Evolutionary conservation across 2,888 invertebrate genomes (phyloP), one percentile per base, ranked within the genome.

Genomic region (Melinaea marsaeus): DNA sequence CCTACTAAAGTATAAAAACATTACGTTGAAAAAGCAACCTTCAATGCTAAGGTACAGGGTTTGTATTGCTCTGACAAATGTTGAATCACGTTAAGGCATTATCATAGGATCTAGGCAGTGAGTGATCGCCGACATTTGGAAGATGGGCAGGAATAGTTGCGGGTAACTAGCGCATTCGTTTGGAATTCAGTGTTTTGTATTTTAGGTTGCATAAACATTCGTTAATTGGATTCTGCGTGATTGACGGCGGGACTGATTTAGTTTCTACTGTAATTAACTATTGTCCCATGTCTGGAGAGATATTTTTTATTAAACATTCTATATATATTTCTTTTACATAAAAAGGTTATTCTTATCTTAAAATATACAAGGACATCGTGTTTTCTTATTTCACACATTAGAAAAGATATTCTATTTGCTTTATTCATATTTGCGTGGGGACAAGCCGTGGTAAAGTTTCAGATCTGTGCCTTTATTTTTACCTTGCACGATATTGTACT

Each of bases 51-150:
- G 13, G 0, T 0, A 57, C 57, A 66, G 46, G 48, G 69, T 60
- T 46, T n/a, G 34, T 54, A 60, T 22, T 69, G 9, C 55, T 2
- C 35, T 45, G 47, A 37, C 2, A 55, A 4, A 11, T 11, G 9
- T 48, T 48, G 48, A 57, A 67, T 66, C 65, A 48, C 63, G 60
- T 64, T 60, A 62, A 61, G 59, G 58, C 64, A 64, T 66, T 71
- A 71, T 70, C 70, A 66, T 42, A 60, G 69, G 66, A 71, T 68
- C 70, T 69, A 66, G 67, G 63, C 69, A 62, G 71, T 71, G 71
- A 71, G 63, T 63, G 79, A 80, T 81, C 75, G 64, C 51, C 72
- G 75, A 73, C 75, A 78, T 75, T 74, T 71, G 62, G 69, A 64
- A 67, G 69, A 69, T 67, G 65, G 67, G 71, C 68, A 69, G 67